Percentiles rank a stretch among this genome's conserved stretches.
Conservation (phyloP, 2,797 vertebrate genomes). For the Trichosurus vulpecula region DNA sequence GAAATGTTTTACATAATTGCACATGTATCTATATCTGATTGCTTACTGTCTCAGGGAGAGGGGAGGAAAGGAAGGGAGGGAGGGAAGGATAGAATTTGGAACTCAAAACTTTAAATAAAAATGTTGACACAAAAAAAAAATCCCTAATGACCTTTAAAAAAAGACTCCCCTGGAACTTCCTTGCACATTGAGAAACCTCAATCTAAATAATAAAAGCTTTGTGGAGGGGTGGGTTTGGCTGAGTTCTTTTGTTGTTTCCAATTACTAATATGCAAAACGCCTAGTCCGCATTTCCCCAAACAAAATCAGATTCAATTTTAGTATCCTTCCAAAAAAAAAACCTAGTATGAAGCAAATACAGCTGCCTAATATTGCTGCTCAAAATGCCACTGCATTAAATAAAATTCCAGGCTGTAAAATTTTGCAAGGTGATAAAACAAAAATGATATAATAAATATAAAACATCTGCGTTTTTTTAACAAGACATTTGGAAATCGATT, state of each 20-base stretch:
- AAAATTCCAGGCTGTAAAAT: conserved; percentile 85
- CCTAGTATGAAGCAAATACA: conserved; percentile 82
- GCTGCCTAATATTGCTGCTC: conserved; percentile 84
- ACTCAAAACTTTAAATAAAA: background rate
- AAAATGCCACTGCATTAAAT: conserved; percentile 84
- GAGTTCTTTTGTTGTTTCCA: conserved; percentile 69
- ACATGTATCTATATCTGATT: background rate
- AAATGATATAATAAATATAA: conserved; percentile 87
- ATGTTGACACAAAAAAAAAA: background rate
- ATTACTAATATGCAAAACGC: conserved; percentile 80
- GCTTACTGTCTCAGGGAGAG: background rate
- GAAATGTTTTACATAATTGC: background rate
- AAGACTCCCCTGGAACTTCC: conserved; percentile 68
- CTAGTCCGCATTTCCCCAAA: conserved; percentile 80
- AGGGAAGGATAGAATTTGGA: background rate
- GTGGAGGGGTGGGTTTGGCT: conserved; percentile 49
- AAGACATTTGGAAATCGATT: conserved; percentile 85
- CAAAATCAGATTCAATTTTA: conserved; percentile 84
- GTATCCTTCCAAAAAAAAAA: conserved; percentile 81
- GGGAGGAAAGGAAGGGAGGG: background rate
- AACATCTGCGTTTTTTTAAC: conserved; percentile 85
- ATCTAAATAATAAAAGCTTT: conserved; percentile 68
- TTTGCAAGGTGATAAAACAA: conserved; percentile 88
- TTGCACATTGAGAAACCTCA: conserved; percentile 72
- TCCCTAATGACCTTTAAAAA: conserved; percentile 2